Evolutionary conservation across 2,888 invertebrate genomes (phyloP).

Genomic region (Drosophila robusta): DNA sequence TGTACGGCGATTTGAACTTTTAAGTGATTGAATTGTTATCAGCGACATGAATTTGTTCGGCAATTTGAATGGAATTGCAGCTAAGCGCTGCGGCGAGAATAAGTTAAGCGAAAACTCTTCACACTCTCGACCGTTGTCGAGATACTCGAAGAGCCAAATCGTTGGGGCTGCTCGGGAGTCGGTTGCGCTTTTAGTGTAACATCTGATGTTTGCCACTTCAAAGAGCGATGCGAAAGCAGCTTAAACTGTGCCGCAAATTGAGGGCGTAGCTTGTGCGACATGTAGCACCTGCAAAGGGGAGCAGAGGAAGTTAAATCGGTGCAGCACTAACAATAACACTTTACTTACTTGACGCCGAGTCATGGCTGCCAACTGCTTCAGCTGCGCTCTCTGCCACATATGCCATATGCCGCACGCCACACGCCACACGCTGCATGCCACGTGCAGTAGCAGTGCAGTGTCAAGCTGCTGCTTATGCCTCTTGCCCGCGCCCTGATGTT

Average conservation of each 20-base stretch:
- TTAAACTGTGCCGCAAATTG: slow-evolving; percentile 28
- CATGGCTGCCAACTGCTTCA: slow-evolving; percentile 19
- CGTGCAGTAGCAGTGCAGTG: slow-evolving; percentile 31
- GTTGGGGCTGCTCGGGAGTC: background rate
- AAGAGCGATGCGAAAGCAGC: slow-evolving; percentile 1
- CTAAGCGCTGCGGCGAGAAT: background rate
- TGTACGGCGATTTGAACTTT: slow-evolving; percentile 65
- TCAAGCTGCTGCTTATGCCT: slow-evolving; percentile 31
- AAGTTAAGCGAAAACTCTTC: slow-evolving; percentile 15
- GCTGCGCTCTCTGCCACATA: slow-evolving; percentile 18
- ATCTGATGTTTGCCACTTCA: background rate
- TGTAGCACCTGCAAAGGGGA: slow-evolving; percentile 11
- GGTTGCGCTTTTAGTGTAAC: background rate
- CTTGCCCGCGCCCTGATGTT: slow-evolving; percentile 16
- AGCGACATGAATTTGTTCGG: slow-evolving; percentile 54
- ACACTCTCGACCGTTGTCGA: background rate
- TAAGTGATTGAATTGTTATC: slow-evolving; percentile 77
- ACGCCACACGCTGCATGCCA: slow-evolving; percentile 10
- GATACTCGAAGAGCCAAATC: background rate
- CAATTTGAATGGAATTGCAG: slow-evolving; percentile 46
- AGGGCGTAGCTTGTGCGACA: background rate
- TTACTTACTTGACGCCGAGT: slow-evolving; percentile 47
- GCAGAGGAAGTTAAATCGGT: slow-evolving; percentile 22
- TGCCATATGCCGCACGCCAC: slow-evolving; percentile 17
- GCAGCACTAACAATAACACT: slow-evolving; percentile 22